Percentiles rank a stretch among this genome's conserved stretches.
Evolutionary conservation across 2,888 invertebrate species (phyloP).

Genomic region (Cephus pulcher): DNA sequence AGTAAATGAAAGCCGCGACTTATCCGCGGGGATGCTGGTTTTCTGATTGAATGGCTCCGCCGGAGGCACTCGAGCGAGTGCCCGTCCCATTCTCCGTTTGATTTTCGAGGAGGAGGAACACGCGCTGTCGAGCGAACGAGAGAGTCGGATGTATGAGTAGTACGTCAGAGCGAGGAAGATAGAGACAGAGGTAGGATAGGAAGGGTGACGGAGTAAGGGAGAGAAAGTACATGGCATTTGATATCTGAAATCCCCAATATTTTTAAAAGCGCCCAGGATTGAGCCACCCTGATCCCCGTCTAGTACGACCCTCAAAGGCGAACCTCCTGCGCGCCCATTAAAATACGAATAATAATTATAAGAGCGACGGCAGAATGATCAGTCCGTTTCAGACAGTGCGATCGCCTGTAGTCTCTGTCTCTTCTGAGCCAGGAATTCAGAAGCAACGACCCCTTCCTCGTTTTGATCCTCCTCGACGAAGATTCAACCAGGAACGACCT

Average conservation of each 20-base stretch:
- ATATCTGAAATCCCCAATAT: conserved; percentile 66
- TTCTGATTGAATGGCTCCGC: conserved; percentile 65
- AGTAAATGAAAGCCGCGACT: conserved; percentile 57
- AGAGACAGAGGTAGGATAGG: conserved; percentile 10
- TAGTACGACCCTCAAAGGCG: conserved; percentile 56
- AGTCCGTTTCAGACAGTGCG: conserved; percentile 55
- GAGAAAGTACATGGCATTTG: conserved; percentile 47
- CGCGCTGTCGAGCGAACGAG: conserved; percentile 18
- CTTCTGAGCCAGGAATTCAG: neutral
- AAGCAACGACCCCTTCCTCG: neutral
- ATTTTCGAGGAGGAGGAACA: conserved; percentile 19
- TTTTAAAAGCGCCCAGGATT: conserved; percentile 61
- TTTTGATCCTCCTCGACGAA: neutral
- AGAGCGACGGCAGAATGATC: conserved; percentile 64
- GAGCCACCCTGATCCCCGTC: conserved; percentile 37
- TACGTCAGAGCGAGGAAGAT: conserved; percentile 16
- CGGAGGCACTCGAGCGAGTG: conserved; percentile 53
- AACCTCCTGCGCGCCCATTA: conserved; percentile 58
- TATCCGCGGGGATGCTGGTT: conserved; percentile 49
- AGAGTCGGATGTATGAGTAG: neutral
- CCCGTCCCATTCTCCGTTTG: conserved; percentile 19
- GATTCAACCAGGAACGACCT: neutral
- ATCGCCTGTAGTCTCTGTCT: conserved; percentile 50
- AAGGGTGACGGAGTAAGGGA: conserved; percentile 26
- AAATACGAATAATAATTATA: conserved; percentile 67